phyloP scores from a whole-genome alignment of 1,140 invertebrate species.

The Theocolax elegans region DNA sequence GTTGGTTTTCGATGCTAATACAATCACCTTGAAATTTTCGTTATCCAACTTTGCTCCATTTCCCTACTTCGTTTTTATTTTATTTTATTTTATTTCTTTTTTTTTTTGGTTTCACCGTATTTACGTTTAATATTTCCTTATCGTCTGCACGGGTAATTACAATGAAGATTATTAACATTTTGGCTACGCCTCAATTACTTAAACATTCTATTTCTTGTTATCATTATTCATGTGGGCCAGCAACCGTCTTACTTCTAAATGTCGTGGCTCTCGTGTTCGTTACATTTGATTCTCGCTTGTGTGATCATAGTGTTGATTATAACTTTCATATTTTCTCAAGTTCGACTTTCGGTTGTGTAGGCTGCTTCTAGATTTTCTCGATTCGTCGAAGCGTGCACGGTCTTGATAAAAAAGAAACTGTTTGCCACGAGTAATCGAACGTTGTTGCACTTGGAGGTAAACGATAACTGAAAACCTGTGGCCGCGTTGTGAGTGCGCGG shows the following conservation, averaged over 20 bases:
- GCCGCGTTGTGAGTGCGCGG: neutral
- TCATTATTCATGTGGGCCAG: slow-evolving; percentile 52
- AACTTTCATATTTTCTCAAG: slow-evolving; percentile 31
- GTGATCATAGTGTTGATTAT: slow-evolving; percentile 29
- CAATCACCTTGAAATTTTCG: slow-evolving; percentile 24
- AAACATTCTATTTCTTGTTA: slow-evolving; percentile 40
- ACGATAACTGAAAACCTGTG: slow-evolving; percentile 35
- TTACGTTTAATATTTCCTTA: slow-evolving; percentile 18
- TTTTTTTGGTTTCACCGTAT: slow-evolving; percentile 7
- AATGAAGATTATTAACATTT: slow-evolving; percentile 42
- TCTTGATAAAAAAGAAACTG: slow-evolving; percentile 10
- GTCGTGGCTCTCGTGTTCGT: slow-evolving; percentile 47
- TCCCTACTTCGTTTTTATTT: slow-evolving; percentile 12
- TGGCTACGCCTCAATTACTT: slow-evolving; percentile 29
- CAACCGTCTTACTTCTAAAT: slow-evolving; percentile 43
- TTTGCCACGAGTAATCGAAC: neutral
- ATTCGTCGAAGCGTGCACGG: slow-evolving; percentile 39
- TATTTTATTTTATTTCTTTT: slow-evolving; percentile 22
- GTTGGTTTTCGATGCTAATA: slow-evolving; percentile 24
- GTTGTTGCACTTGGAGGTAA: neutral
- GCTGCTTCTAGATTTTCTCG: slow-evolving; percentile 41
- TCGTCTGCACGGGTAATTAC: slow-evolving; percentile 42
- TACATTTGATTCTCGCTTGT: slow-evolving; percentile 36
- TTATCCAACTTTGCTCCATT: slow-evolving; percentile 25
- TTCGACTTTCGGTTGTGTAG: slow-evolving; percentile 41